phyloP scores from a whole-genome alignment of 2,113 vertebrate genomes.

The Ellobius talpinus region DNA sequence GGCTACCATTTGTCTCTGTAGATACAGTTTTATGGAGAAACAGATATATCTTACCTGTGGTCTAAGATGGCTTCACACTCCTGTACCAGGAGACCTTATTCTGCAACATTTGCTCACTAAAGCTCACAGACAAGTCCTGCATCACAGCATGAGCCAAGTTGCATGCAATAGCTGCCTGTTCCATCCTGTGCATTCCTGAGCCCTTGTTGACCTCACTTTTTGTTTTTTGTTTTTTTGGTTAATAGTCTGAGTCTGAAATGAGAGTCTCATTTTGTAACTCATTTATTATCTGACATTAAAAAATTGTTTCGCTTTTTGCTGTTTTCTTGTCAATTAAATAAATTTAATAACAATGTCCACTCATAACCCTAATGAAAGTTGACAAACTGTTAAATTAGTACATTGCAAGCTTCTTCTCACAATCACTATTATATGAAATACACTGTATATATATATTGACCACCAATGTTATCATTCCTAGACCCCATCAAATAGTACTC shows the following conservation, averaged over 20 bases:
- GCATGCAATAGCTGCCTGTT: not conserved
- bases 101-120: not conserved
- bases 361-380: not conserved
- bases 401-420: not conserved
- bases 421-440: not conserved
- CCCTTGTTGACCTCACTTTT: too few relatives aligned
- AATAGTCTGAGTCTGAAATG: not conserved
- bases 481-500: not conserved
- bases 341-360: not conserved
- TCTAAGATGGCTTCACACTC: not conserved
- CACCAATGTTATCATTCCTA: not conserved
- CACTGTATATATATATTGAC: not conserved
- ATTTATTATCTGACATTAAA: not conserved
- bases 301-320: not conserved
- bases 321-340: not conserved
- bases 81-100: not conserved
- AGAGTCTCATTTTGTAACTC: not conserved
- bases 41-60: not conserved
- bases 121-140: not conserved
- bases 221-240: not conserved
- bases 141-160: not conserved
- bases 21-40: not conserved
- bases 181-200: not conserved
- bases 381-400: not conserved
- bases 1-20: not conserved